Evolutionary conservation across 1,140 invertebrate species (phyloP).

Genomic region (Lordiphosa stackelbergi): DNA sequence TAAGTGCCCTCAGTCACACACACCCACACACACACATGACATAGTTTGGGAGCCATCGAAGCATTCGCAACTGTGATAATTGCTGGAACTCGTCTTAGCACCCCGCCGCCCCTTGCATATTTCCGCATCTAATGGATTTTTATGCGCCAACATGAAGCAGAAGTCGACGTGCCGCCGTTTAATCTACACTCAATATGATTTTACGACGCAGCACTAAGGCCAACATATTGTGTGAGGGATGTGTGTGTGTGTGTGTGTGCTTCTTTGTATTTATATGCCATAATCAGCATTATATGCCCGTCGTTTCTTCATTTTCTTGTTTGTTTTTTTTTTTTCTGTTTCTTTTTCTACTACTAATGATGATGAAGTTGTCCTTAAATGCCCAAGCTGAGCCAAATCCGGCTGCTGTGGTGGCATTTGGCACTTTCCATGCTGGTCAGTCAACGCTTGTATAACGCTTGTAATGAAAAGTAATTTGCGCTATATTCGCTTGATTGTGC

Average conservation of each 20-base stretch:
- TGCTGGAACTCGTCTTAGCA: constrained; percentile 43
- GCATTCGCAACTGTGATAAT: constrained; percentile 65
- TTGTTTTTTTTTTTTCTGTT: not conserved
- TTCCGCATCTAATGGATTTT: constrained; percentile 69
- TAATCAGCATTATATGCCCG: constrained; percentile 67
- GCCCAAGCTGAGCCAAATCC: constrained; percentile 51
- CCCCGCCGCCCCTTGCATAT: constrained; percentile 34
- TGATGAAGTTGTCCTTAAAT: constrained; percentile 74
- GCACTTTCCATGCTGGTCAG: constrained; percentile 58
- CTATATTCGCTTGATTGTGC: constrained; percentile 67
- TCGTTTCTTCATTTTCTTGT: constrained; percentile 28
- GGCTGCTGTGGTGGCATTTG: constrained; percentile 45
- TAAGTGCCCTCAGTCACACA: constrained; percentile 38
- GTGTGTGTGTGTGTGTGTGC: constrained; percentile 13
- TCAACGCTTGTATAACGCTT: constrained; percentile 51
- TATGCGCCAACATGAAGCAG: constrained; percentile 45
- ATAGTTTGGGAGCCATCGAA: constrained; percentile 42
- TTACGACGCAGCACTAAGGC: constrained; percentile 58
- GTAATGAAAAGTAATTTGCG: constrained; percentile 73
- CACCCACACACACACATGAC: constrained; percentile 14
- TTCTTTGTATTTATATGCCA: constrained; percentile 64
- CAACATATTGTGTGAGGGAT: constrained; percentile 22
- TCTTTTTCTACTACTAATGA: constrained; percentile 69
- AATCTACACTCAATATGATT: constrained; percentile 74
- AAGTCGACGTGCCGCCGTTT: constrained; percentile 66